Evolutionary conservation across 30 jellyfish, hydroid and myxozoan species (phyloP).

Genomic region (Aurelia sp.): DNA sequence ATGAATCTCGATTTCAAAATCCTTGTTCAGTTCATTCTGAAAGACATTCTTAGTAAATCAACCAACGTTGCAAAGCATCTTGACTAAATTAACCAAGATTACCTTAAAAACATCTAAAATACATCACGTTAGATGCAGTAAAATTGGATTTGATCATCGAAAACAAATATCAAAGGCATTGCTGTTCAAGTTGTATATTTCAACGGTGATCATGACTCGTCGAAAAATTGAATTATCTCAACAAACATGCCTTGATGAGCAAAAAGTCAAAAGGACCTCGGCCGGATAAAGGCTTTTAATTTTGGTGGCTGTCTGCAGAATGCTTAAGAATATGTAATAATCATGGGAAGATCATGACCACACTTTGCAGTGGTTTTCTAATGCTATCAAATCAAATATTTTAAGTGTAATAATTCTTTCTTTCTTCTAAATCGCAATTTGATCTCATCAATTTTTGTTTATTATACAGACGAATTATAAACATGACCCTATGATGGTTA

Average conservation of each 20-base stretch:
- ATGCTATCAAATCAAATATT: slow-evolving; percentile 19
- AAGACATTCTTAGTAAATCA: no score
- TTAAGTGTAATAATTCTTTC: slow-evolving; percentile 3
- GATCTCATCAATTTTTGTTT: slow-evolving; percentile 41
- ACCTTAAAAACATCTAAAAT: no score
- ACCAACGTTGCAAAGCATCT: no score
- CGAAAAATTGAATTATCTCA: slow-evolving; percentile 26
- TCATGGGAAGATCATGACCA: slow-evolving; percentile 23
- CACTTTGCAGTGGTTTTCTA: slow-evolving; percentile 28
- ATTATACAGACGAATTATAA: background rate
- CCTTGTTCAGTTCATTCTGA: no score
- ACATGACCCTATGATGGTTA: background rate
- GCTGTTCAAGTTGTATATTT: no score
- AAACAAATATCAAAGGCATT: no score
- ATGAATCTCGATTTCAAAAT: no score
- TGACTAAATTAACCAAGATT: no score
- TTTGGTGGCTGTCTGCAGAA: slow-evolving; percentile 4
- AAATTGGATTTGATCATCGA: no score
- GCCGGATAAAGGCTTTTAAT: slow-evolving; percentile 21
- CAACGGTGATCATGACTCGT: background rate
- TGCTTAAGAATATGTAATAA: slow-evolving; percentile 1
- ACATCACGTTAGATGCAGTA: no score
- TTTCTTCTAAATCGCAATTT: slow-evolving; percentile 24
- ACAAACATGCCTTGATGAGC: slow-evolving; percentile 2
- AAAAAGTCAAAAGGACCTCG: slow-evolving; percentile 1